Conservation (phyloP, 1,140 invertebrate species). For the Pissodes strobi region DNA sequence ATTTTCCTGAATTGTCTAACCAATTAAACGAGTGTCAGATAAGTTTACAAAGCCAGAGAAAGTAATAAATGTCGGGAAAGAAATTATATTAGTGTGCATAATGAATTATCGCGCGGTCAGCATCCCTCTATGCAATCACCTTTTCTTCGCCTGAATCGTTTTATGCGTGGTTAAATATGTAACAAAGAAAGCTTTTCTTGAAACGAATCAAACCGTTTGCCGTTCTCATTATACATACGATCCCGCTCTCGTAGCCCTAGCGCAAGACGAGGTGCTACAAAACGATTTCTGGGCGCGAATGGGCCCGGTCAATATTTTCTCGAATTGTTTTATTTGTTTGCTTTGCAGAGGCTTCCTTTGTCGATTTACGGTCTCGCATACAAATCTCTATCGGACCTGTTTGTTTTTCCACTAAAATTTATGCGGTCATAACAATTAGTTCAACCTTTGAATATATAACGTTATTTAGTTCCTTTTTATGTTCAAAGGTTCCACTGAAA, state of each 20-base stretch:
- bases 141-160: slow-evolving; percentile 24
- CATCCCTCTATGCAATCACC: slow-evolving; percentile 27
- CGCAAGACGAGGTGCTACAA: slow-evolving; percentile 29
- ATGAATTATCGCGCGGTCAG: slow-evolving; percentile 7
- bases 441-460: slow-evolving; percentile 24
- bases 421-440: slow-evolving; percentile 33
- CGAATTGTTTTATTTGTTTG: slow-evolving; percentile 28
- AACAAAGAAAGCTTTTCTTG: slow-evolving; percentile 39
- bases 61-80: neutral
- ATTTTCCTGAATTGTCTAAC: no score
- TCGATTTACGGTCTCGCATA: slow-evolving; percentile 25
- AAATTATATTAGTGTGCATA: slow-evolving; percentile 16
- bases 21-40: no score
- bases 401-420: slow-evolving; percentile 25
- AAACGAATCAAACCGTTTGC: slow-evolving; percentile 21
- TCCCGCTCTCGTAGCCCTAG: slow-evolving; percentile 3
- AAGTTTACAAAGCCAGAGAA: no score
- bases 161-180: slow-evolving; percentile 36
- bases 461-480: no score
- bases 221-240: slow-evolving; percentile 11
- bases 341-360: slow-evolving; percentile 20
- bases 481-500: no score
- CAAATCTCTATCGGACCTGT: slow-evolving; percentile 18
- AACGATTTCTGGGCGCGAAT: slow-evolving; percentile 28
- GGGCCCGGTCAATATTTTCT: slow-evolving; percentile 29